A percentile compares a stretch with the other conserved stretches of the same genome.
phyloP scores from a whole-genome alignment of 2,113 vertebrate genomes.

The Alligator mississippiensis region DNA sequence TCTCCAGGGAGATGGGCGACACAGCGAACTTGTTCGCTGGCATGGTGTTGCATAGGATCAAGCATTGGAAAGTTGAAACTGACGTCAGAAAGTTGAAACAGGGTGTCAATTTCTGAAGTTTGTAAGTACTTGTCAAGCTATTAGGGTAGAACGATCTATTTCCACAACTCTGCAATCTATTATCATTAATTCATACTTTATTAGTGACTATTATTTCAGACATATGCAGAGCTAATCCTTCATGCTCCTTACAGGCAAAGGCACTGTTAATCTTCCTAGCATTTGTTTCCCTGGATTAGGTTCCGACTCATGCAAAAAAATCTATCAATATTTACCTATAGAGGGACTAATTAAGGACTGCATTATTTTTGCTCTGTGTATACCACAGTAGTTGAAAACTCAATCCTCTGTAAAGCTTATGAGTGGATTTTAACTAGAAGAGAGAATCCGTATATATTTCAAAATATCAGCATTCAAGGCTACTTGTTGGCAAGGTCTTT shows the following conservation, averaged over 20 bases:
- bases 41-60: too few species aligned
- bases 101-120: too few species aligned
- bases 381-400: conserved; percentile 17
- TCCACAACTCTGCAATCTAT: not conserved
- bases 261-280: not conserved
- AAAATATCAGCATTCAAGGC: not conserved
- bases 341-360: not conserved
- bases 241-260: not conserved
- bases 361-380: conserved; percentile 7
- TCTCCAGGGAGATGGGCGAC: too few species aligned
- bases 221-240: not conserved
- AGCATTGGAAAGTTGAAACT: too few species aligned
- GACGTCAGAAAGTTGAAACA: too few species aligned
- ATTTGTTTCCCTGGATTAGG: not conserved
- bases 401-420: not conserved
- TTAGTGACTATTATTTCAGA: not conserved
- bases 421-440: conserved; percentile 18
- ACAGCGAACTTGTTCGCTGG: too few species aligned
- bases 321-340: not conserved
- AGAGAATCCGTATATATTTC: not conserved
- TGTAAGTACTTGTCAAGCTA: not conserved
- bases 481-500: conserved; percentile 13
- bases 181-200: not conserved
- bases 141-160: not conserved
- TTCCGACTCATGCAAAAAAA: not conserved